Conservation (phyloP, 2,888 invertebrate species). For the Acleris emargana region DNA sequence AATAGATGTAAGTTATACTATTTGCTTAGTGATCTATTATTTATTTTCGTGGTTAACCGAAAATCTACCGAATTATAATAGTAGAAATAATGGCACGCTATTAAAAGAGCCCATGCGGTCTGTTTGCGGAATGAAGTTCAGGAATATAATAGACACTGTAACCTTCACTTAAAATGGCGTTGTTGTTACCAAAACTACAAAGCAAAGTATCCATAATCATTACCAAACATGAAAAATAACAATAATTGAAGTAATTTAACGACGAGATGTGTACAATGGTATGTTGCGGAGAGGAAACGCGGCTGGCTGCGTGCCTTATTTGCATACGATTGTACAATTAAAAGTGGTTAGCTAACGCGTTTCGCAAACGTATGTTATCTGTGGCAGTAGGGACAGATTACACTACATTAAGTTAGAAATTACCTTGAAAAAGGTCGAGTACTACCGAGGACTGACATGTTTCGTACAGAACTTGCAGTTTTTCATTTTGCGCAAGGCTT, state of each 20-base stretch:
- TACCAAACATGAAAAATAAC: background rate
- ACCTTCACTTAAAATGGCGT: no score
- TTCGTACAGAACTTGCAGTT: no score
- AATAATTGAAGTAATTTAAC: background rate
- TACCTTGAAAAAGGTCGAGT: background rate
- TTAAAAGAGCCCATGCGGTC: no score
- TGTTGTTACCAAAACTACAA: background rate
- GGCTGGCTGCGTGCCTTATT: slow-evolving; percentile 26
- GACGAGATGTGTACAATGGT: slow-evolving; percentile 5
- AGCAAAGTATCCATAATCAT: background rate
- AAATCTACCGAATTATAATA: no score
- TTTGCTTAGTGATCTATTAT: no score
- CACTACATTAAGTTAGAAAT: background rate
- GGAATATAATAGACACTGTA: no score
- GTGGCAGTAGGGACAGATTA: background rate
- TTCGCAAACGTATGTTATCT: slow-evolving; percentile 30
- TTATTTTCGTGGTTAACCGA: no score
- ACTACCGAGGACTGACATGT: no score
- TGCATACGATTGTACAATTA: slow-evolving; percentile 33
- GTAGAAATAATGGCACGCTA: no score
- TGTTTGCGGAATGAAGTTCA: no score
- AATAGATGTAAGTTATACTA: no score
- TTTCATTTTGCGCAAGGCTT: no score
- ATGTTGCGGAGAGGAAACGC: slow-evolving; percentile 1
- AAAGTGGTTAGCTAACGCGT: slow-evolving; percentile 29